These are phyloP conservation scores for Leuctra nigra DNA, from an alignment of 2,888 invertebrate species.

Conservation along the genomic window DNA sequence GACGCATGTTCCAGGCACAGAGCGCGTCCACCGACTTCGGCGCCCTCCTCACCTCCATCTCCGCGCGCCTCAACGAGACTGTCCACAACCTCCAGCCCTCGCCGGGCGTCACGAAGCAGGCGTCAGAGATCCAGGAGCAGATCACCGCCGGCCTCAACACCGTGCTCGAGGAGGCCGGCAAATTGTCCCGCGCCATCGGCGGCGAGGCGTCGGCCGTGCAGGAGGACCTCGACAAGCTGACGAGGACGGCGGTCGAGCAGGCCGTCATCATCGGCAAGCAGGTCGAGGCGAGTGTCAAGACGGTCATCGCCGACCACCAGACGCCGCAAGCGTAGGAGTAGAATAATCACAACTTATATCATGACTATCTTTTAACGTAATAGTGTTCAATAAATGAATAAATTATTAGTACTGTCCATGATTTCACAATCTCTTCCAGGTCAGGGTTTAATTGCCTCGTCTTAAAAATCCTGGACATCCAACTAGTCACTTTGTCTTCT, in stretches of 20 bases:
- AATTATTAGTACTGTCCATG: too few species aligned
- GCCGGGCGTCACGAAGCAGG: constrained; percentile 1
- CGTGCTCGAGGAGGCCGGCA: constrained; percentile 5
- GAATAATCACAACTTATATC: too few species aligned
- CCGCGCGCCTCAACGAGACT: neutral
- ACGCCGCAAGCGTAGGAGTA: neutral
- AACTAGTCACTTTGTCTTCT: too few species aligned
- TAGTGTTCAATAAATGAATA: too few species aligned
- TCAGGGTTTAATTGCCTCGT: too few species aligned
- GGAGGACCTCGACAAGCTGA: constrained; percentile 3
- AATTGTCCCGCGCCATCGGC: constrained; percentile 5
- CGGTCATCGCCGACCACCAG: constrained; percentile 4
- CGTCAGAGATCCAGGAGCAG: neutral
- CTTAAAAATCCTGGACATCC: too few species aligned
- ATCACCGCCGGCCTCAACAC: constrained; percentile 1
- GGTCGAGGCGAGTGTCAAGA: constrained; percentile 6
- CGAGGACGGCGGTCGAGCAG: constrained; percentile 3
- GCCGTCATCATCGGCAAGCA: constrained; percentile 9
- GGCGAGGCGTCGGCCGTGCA: constrained; percentile 11
- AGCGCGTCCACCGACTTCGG: neutral
- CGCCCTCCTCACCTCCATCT: neutral
- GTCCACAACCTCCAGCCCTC: neutral
- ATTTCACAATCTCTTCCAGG: too few species aligned
- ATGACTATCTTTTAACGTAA: too few species aligned
- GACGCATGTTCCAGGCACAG: neutral